A percentile compares a stretch with the other conserved stretches of the same genome.
Evolutionary conservation across 2,888 invertebrate species (phyloP).

Genomic region (Drosophila eohydei): DNA sequence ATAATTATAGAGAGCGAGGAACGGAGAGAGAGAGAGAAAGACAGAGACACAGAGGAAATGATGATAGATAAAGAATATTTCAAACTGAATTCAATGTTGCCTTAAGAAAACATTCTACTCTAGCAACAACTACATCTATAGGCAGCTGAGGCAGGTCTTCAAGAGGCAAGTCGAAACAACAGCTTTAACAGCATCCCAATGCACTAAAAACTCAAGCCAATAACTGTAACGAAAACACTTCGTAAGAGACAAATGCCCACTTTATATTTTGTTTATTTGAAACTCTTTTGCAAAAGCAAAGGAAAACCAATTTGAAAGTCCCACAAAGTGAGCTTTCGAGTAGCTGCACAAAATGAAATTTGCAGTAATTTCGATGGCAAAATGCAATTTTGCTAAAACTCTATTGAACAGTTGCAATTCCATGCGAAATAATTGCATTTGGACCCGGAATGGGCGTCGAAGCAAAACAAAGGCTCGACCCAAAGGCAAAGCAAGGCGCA

Average conservation of each 20-base stretch:
- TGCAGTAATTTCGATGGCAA: constrained; percentile 35
- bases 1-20: neutral
- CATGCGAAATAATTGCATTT: constrained; percentile 53
- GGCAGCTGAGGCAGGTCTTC: neutral
- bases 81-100: neutral
- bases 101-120: neutral
- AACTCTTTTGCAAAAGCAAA: too few species aligned
- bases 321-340: neutral
- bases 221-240: neutral
- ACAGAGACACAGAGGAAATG: neutral
- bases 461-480: constrained; percentile 10
- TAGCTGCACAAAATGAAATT: constrained; percentile 31
- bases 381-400: constrained; percentile 37
- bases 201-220: neutral
- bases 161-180: neutral
- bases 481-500: neutral
- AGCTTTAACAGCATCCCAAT: neutral
- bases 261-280: neutral
- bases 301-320: constrained; percentile 1
- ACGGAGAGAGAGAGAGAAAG: neutral
- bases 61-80: neutral
- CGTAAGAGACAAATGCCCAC: neutral
- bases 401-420: constrained; percentile 42
- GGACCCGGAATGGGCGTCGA: constrained; percentile 19
- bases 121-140: neutral